Base-by-base conservation (phyloP, 2,797 vertebrate genomes). In the Malacoraja senta region DNA sequence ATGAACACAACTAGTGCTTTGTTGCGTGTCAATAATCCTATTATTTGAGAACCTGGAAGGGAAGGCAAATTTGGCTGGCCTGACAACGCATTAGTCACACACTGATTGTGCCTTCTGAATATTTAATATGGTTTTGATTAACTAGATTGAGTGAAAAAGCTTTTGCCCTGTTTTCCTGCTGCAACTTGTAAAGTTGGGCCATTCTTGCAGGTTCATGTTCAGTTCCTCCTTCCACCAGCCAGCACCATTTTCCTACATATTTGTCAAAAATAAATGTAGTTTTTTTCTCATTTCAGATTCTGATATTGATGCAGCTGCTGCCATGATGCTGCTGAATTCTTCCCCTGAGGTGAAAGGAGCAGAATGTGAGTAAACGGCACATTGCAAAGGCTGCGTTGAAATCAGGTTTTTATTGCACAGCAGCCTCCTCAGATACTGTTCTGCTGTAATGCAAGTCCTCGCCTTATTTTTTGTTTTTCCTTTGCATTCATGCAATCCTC, bases 251-350 rank as follows among this genome's bases (percentile, higher is more conserved):
- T 88, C 44, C 90, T 53, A 93, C 74, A 3, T 93, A 63, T 81
- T 38, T 90, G 32, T 92, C 90, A 92, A 92, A 74, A 92, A 92
- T 93, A 74, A 71, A 81, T 83, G 86, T 84, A 90, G 88, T 72
- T 94, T 93, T 78, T 91, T 74, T 93, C 81, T 65, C 96, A 97
- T 96, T 96, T 95, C 96, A 96, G 96, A 96, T 97, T 96, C 97
- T 95, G 97, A 96, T 96, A 96, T 96, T 96, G 96, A 97, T 95
- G 96, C 96, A 93, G 96, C 96, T 95, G 96, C 96, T 96, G 96
- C 97, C 96, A 96, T 97, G 97, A 97, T 97, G 97, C 96, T 97
- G 97, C 97, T 97, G 97, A 97, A 97, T 97, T 95, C 96, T 96
- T 95, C 97, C 96, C 95, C 96, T 96, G 96, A 97, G 96, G 96